Percentiles rank a stretch among this genome's conserved stretches.
phyloP scores from a whole-genome alignment of 2,888 invertebrate genomes.

The Drosophila mettleri region DNA sequence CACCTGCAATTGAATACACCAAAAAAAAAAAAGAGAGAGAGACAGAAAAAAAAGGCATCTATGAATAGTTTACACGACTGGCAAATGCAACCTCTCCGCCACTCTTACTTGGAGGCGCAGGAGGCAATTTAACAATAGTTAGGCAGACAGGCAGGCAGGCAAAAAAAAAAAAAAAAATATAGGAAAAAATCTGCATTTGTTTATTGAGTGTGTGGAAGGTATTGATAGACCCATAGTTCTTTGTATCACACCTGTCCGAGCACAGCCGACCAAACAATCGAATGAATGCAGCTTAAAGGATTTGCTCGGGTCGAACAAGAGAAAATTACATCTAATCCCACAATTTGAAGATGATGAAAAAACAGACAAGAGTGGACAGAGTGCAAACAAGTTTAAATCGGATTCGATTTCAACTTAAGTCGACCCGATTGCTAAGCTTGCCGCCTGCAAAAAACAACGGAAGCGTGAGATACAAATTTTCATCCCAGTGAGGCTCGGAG shows the following conservation, averaged over 20 bases:
- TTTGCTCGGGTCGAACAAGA: neutral
- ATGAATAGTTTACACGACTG: conserved; percentile 31
- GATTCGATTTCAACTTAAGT: neutral
- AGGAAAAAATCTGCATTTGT: conserved; percentile 7
- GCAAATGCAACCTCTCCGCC: conserved; percentile 5
- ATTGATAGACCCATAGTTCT: conserved; percentile 10
- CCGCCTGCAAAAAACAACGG: neutral
- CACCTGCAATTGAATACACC: conserved; percentile 49
- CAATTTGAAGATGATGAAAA: neutral
- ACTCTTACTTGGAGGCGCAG: neutral
- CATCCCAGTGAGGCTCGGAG: neutral
- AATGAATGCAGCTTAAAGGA: neutral
- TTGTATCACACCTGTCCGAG: conserved; percentile 19
- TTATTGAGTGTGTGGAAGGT: neutral
- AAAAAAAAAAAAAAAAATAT: neutral
- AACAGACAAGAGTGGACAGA: neutral
- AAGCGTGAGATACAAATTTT: neutral
- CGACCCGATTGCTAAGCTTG: neutral
- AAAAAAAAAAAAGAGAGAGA: neutral
- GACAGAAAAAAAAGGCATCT: conserved; percentile 2
- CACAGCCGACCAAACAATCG: conserved; percentile 15
- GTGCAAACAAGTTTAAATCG: neutral
- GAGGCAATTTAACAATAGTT: conserved; percentile 32
- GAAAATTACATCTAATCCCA: neutral
- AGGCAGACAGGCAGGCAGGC: no score